A percentile compares a stretch with the other conserved stretches of the same genome.
Conservation (phyloP, 2,888 invertebrate genomes). For the Megamerina dolium region DNA sequence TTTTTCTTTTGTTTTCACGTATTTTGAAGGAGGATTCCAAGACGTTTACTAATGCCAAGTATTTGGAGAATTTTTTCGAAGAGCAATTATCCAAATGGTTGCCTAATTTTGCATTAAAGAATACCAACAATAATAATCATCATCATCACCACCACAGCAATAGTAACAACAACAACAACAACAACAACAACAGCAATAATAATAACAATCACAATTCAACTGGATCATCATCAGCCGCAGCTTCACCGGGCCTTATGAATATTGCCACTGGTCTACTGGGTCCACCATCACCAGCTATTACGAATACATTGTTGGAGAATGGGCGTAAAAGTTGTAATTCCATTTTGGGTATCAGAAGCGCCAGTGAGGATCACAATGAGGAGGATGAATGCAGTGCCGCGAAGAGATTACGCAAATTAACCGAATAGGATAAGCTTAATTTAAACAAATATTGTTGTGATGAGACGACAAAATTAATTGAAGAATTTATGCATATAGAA, state of each 20-base stretch:
- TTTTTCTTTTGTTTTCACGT: no score
- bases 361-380: conserved; percentile 23
- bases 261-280: conserved; percentile 17
- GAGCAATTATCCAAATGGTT: conserved; percentile 74
- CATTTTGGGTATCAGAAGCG: conserved; percentile 24
- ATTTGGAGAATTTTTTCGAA: conserved; percentile 80
- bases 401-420: conserved; percentile 39
- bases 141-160: conserved; percentile 16
- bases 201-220: no score
- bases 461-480: no score
- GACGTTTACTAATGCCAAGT: conserved; percentile 71
- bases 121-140: conserved; percentile 20
- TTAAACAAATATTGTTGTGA: no score
- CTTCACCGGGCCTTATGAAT: conserved; percentile 24
- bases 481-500: no score
- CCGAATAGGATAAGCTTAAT: conserved; percentile 38
- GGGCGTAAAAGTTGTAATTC: conserved; percentile 37
- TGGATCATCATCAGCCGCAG: conserved; percentile 29
- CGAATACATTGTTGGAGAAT: conserved; percentile 31
- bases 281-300: conserved; percentile 25
- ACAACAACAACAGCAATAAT: conserved; percentile 25
- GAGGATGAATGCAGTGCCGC: conserved; percentile 43
- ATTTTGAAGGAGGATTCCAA: conserved; percentile 64
- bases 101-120: conserved; percentile 59
- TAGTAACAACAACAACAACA: conserved; percentile 21